Evolutionary conservation across 2,888 invertebrate genomes (phyloP).

Genomic region (Pachliopta kotzebuea): DNA sequence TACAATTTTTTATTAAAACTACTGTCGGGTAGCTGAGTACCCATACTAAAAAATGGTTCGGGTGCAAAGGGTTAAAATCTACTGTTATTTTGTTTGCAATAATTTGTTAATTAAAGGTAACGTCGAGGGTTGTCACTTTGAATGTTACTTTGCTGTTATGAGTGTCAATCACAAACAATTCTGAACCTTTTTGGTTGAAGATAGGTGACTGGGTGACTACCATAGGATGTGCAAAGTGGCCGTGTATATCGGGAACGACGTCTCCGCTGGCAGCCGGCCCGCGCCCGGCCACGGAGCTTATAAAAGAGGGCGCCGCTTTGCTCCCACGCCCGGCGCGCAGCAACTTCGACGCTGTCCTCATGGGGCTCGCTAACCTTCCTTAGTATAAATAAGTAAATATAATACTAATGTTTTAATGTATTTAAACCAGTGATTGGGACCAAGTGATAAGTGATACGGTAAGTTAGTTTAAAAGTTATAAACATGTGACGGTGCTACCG

Average conservation of each 20-base stretch:
- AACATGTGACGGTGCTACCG: constrained; percentile 56
- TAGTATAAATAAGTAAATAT: constrained; percentile 58
- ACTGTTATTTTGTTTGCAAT: constrained; percentile 44
- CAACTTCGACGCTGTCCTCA: constrained; percentile 72
- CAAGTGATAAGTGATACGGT: constrained; percentile 79
- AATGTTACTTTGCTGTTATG: constrained; percentile 32
- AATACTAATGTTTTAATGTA: constrained; percentile 45
- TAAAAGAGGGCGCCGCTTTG: constrained; percentile 71
- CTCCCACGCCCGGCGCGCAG: constrained; percentile 73
- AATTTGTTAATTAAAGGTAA: constrained; percentile 56
- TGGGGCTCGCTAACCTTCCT: constrained; percentile 76
- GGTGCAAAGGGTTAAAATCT: too few relatives aligned
- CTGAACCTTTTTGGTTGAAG: constrained; percentile 36
- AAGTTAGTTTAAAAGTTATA: constrained; percentile 53
- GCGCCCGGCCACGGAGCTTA: constrained; percentile 71
- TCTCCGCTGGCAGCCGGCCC: constrained; percentile 62
- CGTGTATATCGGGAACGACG: constrained; percentile 40
- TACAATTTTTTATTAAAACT: too few relatives aligned
- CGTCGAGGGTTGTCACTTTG: constrained; percentile 38
- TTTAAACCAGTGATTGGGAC: constrained; percentile 66
- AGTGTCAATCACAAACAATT: constrained; percentile 30
- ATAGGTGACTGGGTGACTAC: constrained; percentile 35
- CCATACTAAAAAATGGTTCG: too few relatives aligned
- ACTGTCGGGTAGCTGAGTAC: too few relatives aligned
- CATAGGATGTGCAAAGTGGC: constrained; percentile 22